Conservation (phyloP, 1,140 invertebrate genomes). For the Polyergus mexicanus region DNA sequence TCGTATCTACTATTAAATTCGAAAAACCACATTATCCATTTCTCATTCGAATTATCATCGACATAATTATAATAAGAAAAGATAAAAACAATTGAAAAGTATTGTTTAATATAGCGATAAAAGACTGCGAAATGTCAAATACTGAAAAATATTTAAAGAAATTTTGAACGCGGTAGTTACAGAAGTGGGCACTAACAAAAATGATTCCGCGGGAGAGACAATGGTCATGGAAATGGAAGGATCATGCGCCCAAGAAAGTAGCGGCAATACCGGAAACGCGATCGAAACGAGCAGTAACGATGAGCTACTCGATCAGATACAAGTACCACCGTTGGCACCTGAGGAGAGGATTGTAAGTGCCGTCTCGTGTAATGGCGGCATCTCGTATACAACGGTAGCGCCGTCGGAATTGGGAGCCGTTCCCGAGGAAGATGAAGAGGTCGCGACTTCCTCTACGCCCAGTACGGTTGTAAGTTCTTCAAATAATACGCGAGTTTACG, state of each 20-base stretch:
- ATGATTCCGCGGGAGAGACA: slow-evolving; percentile 62
- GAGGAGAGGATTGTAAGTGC: slow-evolving; percentile 78
- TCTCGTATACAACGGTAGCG: slow-evolving; percentile 74
- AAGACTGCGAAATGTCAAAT: not conserved
- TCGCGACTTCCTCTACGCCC: slow-evolving; percentile 88
- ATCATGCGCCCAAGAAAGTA: slow-evolving; percentile 69
- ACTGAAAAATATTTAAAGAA: not conserved
- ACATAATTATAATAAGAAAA: slow-evolving; percentile 13
- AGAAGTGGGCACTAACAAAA: slow-evolving; percentile 69
- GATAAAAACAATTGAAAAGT: not conserved
- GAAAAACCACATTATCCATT: not conserved
- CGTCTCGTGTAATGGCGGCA: slow-evolving; percentile 74
- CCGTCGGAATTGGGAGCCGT: slow-evolving; percentile 87
- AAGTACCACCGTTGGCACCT: slow-evolving; percentile 73
- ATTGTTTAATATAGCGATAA: not conserved
- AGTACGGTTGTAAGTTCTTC: slow-evolving; percentile 85
- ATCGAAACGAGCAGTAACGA: slow-evolving; percentile 69
- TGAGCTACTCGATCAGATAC: slow-evolving; percentile 78
- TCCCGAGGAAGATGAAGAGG: slow-evolving; percentile 89
- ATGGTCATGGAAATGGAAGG: slow-evolving; percentile 57
- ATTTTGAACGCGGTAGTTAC: slow-evolving; percentile 54
- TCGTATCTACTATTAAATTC: not conserved
- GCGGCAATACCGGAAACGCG: slow-evolving; percentile 58
- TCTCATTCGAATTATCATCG: not conserved
- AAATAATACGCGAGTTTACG: not conserved